phyloP scores from a whole-genome alignment of 2,888 invertebrate species.

The Tetragonula carbonaria region DNA sequence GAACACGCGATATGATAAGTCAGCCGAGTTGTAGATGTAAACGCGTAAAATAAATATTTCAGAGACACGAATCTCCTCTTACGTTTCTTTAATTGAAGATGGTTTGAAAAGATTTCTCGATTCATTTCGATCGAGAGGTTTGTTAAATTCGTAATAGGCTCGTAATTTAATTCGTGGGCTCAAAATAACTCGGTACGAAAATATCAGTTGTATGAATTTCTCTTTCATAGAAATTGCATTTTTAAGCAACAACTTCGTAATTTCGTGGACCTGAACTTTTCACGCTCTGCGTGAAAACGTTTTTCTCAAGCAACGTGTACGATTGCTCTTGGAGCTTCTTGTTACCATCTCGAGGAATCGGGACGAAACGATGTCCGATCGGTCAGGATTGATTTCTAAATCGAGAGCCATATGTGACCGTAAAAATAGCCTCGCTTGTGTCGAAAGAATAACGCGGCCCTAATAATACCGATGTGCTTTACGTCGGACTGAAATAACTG shows the following conservation, averaged over 20 bases:
- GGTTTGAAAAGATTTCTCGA: too few relatives aligned
- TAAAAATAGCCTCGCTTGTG: conserved; percentile 1
- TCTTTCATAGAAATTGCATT: too few relatives aligned
- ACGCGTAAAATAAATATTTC: not conserved
- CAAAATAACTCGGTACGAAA: too few relatives aligned
- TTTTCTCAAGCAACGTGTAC: conserved; percentile 49
- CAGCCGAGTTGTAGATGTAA: not conserved
- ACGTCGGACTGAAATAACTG: conserved; percentile 1
- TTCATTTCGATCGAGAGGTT: too few relatives aligned
- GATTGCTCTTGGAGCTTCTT: not conserved
- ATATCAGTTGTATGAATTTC: too few relatives aligned
- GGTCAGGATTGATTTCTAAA: not conserved
- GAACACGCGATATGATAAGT: not conserved
- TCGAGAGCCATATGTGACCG: not conserved
- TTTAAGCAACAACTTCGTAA: too few relatives aligned
- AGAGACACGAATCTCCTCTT: too few relatives aligned
- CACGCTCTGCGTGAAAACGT: not conserved
- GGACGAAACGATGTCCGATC: not conserved
- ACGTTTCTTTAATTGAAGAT: too few relatives aligned
- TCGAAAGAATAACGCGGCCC: not conserved
- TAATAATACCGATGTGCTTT: conserved; percentile 7
- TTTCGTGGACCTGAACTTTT: too few relatives aligned
- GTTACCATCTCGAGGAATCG: not conserved
- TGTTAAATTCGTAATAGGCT: too few relatives aligned
- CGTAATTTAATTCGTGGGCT: too few relatives aligned